Evolutionary conservation across 2,888 invertebrate genomes (phyloP), one percentile per base, ranked within the genome.

Genomic region (Hirudinaria manillensis): DNA sequence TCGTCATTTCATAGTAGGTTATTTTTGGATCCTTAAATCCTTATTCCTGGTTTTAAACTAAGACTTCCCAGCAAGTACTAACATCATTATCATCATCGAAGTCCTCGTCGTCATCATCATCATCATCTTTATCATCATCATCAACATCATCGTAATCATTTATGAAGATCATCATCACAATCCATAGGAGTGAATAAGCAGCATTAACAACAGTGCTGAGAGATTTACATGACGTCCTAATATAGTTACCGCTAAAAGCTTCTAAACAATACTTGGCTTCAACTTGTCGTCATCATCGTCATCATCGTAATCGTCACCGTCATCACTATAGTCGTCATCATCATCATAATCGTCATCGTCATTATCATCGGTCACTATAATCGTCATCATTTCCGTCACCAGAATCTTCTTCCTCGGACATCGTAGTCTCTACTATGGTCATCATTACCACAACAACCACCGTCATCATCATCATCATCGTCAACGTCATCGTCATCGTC

Each of bases 241-340:
- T 13, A 32, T 7, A 16, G 36, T 68, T 32, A 68, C 29, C 68
- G 32, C 29, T 32, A 68, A 45, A 45, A 45, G 45, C 45, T 7
- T 16, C 45, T 7, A 45, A 45, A 45, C 13, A 16, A 6, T 34
- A 13, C 19, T 4, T 29, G 21, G 27, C 68, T 1, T 68, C 68
- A 29, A 29, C 68, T 67, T 27, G 16, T 67, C 67, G 16, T 67
- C 67, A 32, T 67, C 67, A 32, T 67, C 67, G 16, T 67, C 67
- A 32, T 67, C 67, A 61, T 61, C 65, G 61, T 73, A 34, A 73
- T 73, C 38, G n/a, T 73, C 36, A 34, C 13, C 65, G 34, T 73
- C 65, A 73, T 73, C 38, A 73, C 36, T 36, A 32, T 73, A 34
- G 32, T 38, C 38, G 4, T 73, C 65, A 32, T 73, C 38, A 16